Evolutionary conservation across 1,140 invertebrate species (phyloP), one percentile per base, ranked within the genome.

Genomic region (Calliphora vicina): DNA sequence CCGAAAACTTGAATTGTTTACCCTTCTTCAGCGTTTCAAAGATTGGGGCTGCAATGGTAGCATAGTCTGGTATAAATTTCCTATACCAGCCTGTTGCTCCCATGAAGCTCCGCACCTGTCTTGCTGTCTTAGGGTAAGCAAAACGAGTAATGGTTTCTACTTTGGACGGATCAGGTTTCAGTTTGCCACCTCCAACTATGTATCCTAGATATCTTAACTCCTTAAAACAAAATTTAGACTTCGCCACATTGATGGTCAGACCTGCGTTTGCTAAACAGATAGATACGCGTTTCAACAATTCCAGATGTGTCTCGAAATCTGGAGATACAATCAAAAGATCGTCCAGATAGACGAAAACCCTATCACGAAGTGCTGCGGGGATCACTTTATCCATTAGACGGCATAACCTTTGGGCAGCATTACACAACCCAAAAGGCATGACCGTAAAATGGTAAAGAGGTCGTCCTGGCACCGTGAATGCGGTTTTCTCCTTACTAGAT

Each of bases 31-130:
- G 23, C 0, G 80, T 27, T 12, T 85, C 82, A 12, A 67, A 72
- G n/a, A 84, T 80, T 0, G 91, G 91, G 26, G 85, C 82, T 27
- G 91, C 86, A 5, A 90, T 78, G 2, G 85, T 82, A 0, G 91
- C 86, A 84, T 92, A 93, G 84, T 92, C 85, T 20, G 27, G 5
- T 17, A 76, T 76, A 35, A 76, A 76, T n/a, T 26, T 20, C 29
- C 73, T 29, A 76, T 76, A 35, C 73, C 91, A 92, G 4, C 87
- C 86, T 1, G 89, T 86, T 81, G 92, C 88, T 1, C 91, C 92
- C 12, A 92, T 84, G 83, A 93, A 92, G 74, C 90, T 82, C 57
- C 87, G 78, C 0, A 90, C 83, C 73, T 90, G 85, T 42, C 87
- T 90, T 2, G 83, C 80, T 0, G 85, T 88, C 76, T 82, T 86